Percentiles rank a stretch among this genome's conserved stretches.
Evolutionary conservation across 2,797 vertebrate genomes (phyloP).

Genomic region (Uromys caudimaculatus): DNA sequence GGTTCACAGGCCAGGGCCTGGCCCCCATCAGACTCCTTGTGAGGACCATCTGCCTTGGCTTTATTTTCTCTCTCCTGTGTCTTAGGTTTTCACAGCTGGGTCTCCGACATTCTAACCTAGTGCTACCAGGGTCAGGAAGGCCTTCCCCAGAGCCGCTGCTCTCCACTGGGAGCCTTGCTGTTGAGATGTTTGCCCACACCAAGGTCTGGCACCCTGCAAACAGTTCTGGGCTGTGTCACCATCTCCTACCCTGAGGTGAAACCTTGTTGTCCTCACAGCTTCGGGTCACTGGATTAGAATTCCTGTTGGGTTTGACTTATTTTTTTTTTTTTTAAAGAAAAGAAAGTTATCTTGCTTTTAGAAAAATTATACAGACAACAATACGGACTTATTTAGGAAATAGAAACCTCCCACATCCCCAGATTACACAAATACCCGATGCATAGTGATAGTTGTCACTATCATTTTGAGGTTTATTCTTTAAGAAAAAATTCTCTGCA

Average conservation of each 20-base stretch:
- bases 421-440: neutral
- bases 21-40: neutral
- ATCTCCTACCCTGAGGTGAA: slow-evolving; percentile 46
- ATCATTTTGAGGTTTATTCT: slow-evolving; percentile 27
- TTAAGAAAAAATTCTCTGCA: neutral
- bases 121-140: neutral
- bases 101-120: slow-evolving; percentile 24
- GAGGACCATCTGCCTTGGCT: neutral
- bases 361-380: slow-evolving; percentile 50
- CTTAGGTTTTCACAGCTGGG: neutral
- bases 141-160: neutral
- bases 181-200: neutral
- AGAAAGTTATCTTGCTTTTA: slow-evolving; percentile 37
- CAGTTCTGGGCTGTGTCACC: slow-evolving; percentile 49
- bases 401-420: neutral
- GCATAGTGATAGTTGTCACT: neutral
- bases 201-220: slow-evolving; percentile 45
- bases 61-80: neutral
- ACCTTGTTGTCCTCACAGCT: slow-evolving; percentile 47
- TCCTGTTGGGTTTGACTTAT: slow-evolving; percentile 48
- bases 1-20: neutral
- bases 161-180: slow-evolving; percentile 47
- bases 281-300: slow-evolving; percentile 74
- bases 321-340: slow-evolving; percentile 34
- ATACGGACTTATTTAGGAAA: slow-evolving; percentile 50